Conservation (phyloP, 2,888 invertebrate species). For the Synergus umbraculus region DNA sequence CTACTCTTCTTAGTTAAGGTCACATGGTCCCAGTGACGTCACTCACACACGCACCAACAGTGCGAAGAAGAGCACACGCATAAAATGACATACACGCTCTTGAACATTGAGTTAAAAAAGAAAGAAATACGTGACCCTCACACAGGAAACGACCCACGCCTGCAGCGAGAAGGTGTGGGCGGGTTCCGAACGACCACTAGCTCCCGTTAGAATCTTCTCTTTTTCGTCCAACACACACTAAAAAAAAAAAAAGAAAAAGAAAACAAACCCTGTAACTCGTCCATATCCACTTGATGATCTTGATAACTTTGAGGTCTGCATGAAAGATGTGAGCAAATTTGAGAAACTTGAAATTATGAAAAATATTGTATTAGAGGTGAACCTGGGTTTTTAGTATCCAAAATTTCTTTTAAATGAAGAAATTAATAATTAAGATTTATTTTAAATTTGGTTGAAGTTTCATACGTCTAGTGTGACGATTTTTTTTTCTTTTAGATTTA, state of each 20-base stretch:
- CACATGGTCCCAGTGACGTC: slow-evolving; percentile 48
- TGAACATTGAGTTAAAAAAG: slow-evolving; percentile 46
- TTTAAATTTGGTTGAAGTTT: too few species aligned
- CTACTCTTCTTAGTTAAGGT: slow-evolving; percentile 21
- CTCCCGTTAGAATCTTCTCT: slow-evolving; percentile 51
- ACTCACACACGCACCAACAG: slow-evolving; percentile 36
- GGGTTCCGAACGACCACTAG: slow-evolving; percentile 46
- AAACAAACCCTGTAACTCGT: background rate
- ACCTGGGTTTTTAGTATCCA: too few species aligned
- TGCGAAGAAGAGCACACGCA: slow-evolving; percentile 40
- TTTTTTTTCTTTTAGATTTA: too few species aligned
- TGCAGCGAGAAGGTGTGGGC: slow-evolving; percentile 48
- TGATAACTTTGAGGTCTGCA: background rate
- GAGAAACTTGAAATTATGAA: background rate
- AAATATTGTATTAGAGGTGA: background rate
- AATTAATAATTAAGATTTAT: too few species aligned
- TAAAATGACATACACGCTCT: slow-evolving; percentile 47
- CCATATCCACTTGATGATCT: slow-evolving; percentile 1
- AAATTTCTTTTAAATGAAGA: too few species aligned
- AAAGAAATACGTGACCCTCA: slow-evolving; percentile 64
- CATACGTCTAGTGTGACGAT: too few species aligned
- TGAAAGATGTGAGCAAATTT: background rate
- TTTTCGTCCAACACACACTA: background rate
- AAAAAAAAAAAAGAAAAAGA: background rate
- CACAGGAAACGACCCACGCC: slow-evolving; percentile 70